phyloP scores from a whole-genome alignment of 2,113 vertebrate species.

The Campylomormyrus tamandua region DNA sequence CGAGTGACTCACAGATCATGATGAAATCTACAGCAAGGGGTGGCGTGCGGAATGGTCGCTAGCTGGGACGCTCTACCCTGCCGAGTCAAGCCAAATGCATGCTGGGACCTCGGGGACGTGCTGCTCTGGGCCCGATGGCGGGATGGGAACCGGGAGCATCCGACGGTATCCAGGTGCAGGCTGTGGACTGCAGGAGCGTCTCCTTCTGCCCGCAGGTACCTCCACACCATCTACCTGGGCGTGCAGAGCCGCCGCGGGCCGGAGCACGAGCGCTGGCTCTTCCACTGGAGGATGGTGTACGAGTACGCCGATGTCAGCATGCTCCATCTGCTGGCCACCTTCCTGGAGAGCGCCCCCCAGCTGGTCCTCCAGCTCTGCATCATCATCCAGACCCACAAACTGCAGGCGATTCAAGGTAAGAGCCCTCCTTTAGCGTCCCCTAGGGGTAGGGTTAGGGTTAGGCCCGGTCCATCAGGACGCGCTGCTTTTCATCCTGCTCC shows the following conservation, averaged over 20 bases:
- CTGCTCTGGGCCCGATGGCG: background rate
- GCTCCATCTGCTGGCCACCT: constrained; percentile 94
- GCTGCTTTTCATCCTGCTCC: background rate
- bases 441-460: background rate
- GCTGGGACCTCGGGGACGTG: background rate
- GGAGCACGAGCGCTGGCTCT: constrained; percentile 85
- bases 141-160: background rate
- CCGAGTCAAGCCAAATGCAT: background rate
- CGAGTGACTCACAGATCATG: constrained; percentile 7
- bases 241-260: constrained; percentile 79
- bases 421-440: background rate
- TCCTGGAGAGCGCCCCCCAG: constrained; percentile 95
- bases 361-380: constrained; percentile 98
- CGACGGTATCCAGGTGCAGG: background rate
- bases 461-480: accelerated
- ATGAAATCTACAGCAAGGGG: constrained; percentile 14
- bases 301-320: constrained; percentile 97
- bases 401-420: constrained; percentile 93
- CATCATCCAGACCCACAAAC: constrained; percentile 89
- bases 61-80: background rate
- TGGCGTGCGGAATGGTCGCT: background rate
- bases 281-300: constrained; percentile 97
- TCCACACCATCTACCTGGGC: constrained; percentile 92
- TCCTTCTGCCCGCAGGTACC: constrained; percentile 65
- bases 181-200: background rate